Evolutionary conservation across 2,113 vertebrate species (phyloP), one percentile per base, ranked within the genome.

Genomic region (Marcusenius ussheri): DNA sequence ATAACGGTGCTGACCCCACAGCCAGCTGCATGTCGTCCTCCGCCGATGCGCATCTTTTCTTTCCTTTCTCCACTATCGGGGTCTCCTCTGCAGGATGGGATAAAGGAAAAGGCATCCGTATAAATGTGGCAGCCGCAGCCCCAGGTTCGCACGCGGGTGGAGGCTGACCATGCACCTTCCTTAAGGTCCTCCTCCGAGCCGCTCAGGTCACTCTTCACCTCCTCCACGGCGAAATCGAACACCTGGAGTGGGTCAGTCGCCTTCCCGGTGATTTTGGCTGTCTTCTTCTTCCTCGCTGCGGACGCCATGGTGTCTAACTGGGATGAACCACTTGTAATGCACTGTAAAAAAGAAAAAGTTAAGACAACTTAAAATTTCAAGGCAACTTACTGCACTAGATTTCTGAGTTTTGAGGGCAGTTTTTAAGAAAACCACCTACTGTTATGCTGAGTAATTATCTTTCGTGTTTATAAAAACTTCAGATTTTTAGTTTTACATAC

Each of bases 101-200:
- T 31, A 87, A 87, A 39, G 45, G 45, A 85, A 86, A 24, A 27
- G 47, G 45, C 39, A 2, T n/a, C 11, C 1, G 10, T 19, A 19
- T 50, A 49, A 51, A 19, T 35, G 47, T 0, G 5, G 5, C 31
- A 3, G 1, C 3, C 0, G 3, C 15, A 39, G n/a, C 11, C n/a
- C 10, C 47, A 35, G 47, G 35, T 8, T 5, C 21, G 0, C 3
- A 0, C 8, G 1, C 5, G 3, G 5, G 19, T 7, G 62, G 11
- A 5, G n/a, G 62, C 45, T 49, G 24, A 50, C 62, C 8, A 46
- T 27, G 21, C 62, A 95, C 95, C 92, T 89, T 90, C 91, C 91
- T 92, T 90, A 0, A 9, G 87, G 0, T 96, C 94, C 0, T 95
- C 94, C 51, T 96, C 94, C 1, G 95, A 95, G 0, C 92, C 91